Percentiles rank a stretch among this genome's conserved stretches.
These are phyloP conservation scores for Coptodon rendalli DNA, from an alignment of 2,113 vertebrate species.

Conservation along the genomic window DNA sequence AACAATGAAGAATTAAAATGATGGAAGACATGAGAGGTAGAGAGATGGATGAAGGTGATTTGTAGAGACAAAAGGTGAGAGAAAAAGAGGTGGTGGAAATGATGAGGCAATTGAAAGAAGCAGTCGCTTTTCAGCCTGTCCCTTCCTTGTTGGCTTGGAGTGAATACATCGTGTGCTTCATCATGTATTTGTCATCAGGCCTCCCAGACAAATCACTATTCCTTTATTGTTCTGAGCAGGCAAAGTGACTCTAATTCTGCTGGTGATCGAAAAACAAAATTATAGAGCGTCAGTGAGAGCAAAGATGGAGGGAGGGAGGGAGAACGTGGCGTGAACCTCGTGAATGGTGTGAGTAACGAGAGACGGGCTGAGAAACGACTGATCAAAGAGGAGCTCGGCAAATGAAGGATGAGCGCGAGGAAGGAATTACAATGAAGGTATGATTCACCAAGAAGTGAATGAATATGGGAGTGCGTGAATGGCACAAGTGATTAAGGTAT, in stretches of 20 bases:
- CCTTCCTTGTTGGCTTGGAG: background rate
- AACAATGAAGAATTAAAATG: background rate
- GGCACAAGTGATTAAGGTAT: background rate
- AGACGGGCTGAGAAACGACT: background rate
- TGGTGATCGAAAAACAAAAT: background rate
- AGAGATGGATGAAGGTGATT: background rate
- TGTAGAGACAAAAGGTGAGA: background rate
- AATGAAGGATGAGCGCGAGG: background rate
- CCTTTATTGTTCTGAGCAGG: background rate
- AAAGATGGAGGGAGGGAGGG: background rate
- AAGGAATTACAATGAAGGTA: slow-evolving; percentile 1
- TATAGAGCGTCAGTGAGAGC: background rate
- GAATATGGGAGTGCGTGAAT: background rate
- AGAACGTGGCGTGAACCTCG: background rate
- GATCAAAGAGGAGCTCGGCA: background rate
- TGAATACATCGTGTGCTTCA: background rate
- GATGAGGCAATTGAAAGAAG: background rate
- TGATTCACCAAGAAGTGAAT: background rate
- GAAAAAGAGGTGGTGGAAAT: background rate
- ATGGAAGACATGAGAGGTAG: background rate
- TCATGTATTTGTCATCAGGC: background rate
- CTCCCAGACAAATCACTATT: background rate
- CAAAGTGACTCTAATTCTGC: background rate
- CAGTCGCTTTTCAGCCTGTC: background rate
- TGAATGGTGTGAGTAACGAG: slow-evolving; percentile 6